phyloP scores from a whole-genome alignment of 2,888 invertebrate genomes.

The Octonoba sinensis region DNA sequence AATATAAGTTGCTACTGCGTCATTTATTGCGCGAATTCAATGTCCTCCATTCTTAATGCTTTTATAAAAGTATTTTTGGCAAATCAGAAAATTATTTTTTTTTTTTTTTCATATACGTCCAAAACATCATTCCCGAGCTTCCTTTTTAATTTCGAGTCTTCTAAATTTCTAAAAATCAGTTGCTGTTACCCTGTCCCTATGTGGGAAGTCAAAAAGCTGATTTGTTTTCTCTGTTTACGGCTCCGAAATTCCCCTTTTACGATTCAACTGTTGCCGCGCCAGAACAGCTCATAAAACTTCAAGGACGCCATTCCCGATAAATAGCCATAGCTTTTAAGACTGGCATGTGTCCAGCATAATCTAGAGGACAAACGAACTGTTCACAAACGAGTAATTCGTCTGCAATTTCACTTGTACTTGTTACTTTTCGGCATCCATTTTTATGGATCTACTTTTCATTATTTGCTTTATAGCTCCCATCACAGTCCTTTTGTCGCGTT shows the following conservation, averaged over 20 bases:
- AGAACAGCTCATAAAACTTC: conserved; percentile 37
- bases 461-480: background rate
- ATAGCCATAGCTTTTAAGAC: conserved; percentile 28
- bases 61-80: no score
- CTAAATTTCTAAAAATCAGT: no score
- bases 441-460: conserved; percentile 8
- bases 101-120: no score
- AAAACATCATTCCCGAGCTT: no score
- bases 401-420: conserved; percentile 24
- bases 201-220: no score
- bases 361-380: conserved; percentile 41
- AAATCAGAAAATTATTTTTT: no score
- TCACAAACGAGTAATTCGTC: conserved; percentile 50
- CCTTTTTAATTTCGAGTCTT: no score
- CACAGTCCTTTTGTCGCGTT: background rate
- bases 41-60: no score
- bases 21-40: no score
- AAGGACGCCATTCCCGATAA: conserved; percentile 23
- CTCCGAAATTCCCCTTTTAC: conserved; percentile 5
- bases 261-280: conserved; percentile 14
- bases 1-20: no score
- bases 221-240: no score
- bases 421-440: conserved; percentile 28
- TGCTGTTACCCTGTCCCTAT: no score
- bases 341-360: conserved; percentile 60